phyloP scores from a whole-genome alignment of 1,140 invertebrate species.

The Ptiloglossa arizonensis region DNA sequence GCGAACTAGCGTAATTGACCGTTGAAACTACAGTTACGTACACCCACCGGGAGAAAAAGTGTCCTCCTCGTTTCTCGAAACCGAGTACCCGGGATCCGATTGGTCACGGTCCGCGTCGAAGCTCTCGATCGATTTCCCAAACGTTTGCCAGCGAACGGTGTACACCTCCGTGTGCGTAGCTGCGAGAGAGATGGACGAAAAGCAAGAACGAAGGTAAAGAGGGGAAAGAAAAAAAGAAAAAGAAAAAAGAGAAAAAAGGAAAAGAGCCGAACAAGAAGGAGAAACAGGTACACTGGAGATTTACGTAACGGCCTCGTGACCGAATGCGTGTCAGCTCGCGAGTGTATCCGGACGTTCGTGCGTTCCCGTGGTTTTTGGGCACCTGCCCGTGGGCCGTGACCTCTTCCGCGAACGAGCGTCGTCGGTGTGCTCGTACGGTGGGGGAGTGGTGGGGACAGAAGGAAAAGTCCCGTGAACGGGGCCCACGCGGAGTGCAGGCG shows the following conservation, averaged over 20 bases:
- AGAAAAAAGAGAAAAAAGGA: neutral
- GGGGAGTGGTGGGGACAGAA: neutral
- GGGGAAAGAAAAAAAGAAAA: neutral
- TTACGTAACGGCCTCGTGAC: constrained; percentile 63
- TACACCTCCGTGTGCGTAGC: neutral
- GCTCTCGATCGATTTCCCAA: constrained; percentile 34
- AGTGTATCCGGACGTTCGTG: constrained; percentile 34
- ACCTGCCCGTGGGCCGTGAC: constrained; percentile 71
- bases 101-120: constrained; percentile 38
- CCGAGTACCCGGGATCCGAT: neutral
- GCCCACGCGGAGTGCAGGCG: constrained; percentile 5
- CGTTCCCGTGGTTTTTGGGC: constrained; percentile 52
- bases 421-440: neutral
- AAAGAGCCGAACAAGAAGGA: neutral
- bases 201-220: neutral
- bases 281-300: constrained; percentile 36
- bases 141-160: neutral
- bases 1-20: neutral
- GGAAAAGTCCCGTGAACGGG: constrained; percentile 15
- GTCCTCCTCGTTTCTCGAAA: neutral
- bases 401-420: constrained; percentile 56
- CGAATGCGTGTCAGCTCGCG: constrained; percentile 56
- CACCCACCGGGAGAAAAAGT: neutral
- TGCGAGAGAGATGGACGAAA: neutral
- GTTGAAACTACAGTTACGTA: neutral